phyloP scores from a whole-genome alignment of 1,140 invertebrate species.

The Agrypnia vestita region DNA sequence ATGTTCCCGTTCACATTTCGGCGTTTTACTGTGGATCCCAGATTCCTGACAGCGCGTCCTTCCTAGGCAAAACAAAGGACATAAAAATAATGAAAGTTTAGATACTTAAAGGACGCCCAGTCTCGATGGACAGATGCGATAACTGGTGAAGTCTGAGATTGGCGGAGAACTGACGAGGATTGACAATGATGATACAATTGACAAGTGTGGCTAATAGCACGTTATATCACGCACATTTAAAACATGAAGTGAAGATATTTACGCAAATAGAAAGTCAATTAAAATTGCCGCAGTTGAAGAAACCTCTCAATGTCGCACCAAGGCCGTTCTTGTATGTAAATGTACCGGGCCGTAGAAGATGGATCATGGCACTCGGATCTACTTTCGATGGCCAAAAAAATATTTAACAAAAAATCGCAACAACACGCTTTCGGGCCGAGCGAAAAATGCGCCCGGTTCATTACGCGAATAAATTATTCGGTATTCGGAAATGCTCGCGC shows the following conservation, averaged over 20 bases:
- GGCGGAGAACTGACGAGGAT: no score
- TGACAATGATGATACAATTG: no score
- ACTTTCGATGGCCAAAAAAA: slow-evolving; percentile 23
- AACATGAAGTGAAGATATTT: neutral
- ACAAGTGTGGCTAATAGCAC: neutral
- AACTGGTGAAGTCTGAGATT: no score
- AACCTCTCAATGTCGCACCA: slow-evolving; percentile 11
- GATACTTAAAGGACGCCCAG: no score
- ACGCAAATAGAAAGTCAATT: neutral
- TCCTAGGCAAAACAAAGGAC: no score
- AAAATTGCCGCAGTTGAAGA: neutral
- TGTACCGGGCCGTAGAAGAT: neutral
- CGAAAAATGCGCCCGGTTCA: neutral
- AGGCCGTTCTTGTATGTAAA: slow-evolving; percentile 30
- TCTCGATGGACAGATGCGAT: no score
- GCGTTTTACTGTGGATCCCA: no score
- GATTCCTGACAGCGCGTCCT: no score
- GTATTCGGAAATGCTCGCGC: neutral
- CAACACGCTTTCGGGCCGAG: neutral
- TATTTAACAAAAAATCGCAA: neutral
- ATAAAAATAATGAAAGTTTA: no score
- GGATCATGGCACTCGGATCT: slow-evolving; percentile 5
- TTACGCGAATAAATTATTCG: slow-evolving; percentile 21
- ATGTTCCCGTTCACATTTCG: no score
- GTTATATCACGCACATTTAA: neutral